Base-by-base conservation (phyloP, 2,113 vertebrate species). In the Ciconia maguari region DNA sequence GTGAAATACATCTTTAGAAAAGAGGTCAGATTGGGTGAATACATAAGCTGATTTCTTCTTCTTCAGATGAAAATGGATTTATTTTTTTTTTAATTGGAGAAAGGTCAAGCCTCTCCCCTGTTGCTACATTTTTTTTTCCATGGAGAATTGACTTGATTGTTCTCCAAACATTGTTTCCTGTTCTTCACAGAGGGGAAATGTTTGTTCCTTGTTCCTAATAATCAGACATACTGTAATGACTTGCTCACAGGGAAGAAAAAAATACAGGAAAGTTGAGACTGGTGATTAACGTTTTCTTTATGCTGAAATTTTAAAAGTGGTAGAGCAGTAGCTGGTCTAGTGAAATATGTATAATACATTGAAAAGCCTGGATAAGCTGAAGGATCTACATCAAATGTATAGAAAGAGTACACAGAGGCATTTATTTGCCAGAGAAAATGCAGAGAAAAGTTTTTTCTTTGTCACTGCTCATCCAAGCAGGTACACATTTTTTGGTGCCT, bases 161-260 rank as follows among this genome's bases (percentile, higher is more conserved):
- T 93, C 68, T 93, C 89, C 93, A 82, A 77, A 84, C 96, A 96
- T 90, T 95, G 76, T 93, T 98, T 97, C 93, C 95, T 96, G 81
- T 72, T 89, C 61, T 95, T 90, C 77, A 61, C 29, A 77, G 74
- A 95, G 38, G 70, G 88, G 96, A 97, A 97, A 96, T 97, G 79
- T 96, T 97, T 98, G 93, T 96, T 91, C 82, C 84, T 96, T 96
- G 92, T 94, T 96, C 92, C 86, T 95, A 93, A 52, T 83, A 93
- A 90, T 86, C 85, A 94, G 79, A 81, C 90, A 92, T 83, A 86
- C 69, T 92, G 75, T 92, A 96, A 95, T 75, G 77, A 65, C 87
- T 95, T 87, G 55, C n/a, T 86, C 93, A 93, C 24, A 75, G 41
- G 42, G 89, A 81, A 94, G 55, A 81, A 89, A 86, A 94, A 80